A percentile compares a stretch with the other conserved stretches of the same genome.
Evolutionary conservation across 2,113 vertebrate species (phyloP).

Genomic region (Tichodroma muraria): DNA sequence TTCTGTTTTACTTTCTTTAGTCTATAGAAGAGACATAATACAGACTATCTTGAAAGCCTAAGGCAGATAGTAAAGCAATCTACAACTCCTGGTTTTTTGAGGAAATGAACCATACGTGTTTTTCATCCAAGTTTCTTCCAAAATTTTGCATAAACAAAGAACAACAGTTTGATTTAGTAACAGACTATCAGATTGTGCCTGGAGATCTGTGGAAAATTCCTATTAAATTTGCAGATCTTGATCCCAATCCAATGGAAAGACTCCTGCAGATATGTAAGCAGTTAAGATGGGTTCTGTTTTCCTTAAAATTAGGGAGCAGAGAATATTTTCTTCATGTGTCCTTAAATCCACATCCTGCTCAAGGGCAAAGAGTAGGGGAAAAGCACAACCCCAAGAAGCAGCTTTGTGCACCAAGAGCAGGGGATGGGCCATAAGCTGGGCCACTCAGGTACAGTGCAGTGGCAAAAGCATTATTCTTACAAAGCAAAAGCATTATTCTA

Average conservation of each 20-base stretch:
- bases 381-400: neutral
- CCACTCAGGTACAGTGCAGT: neutral
- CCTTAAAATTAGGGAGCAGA: neutral
- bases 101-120: neutral
- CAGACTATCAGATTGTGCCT: neutral
- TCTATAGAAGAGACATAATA: neutral
- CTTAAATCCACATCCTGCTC: neutral
- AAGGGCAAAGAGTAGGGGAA: neutral
- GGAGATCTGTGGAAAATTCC: neutral
- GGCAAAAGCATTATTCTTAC: neutral
- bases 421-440: neutral
- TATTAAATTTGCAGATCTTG: constrained; percentile 15
- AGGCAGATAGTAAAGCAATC: neutral
- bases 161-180: constrained; percentile 18
- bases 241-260: constrained; percentile 9
- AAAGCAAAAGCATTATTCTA: neutral
- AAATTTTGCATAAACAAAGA: constrained; percentile 1
- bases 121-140: neutral
- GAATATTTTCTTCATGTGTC: neutral
- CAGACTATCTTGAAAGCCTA: neutral
- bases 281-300: neutral
- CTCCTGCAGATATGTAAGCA: neutral
- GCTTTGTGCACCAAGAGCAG: neutral
- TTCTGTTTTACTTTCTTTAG: neutral
- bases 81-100: neutral